phyloP scores from a whole-genome alignment of 2,113 vertebrate genomes.

The Trachemys scripta region DNA sequence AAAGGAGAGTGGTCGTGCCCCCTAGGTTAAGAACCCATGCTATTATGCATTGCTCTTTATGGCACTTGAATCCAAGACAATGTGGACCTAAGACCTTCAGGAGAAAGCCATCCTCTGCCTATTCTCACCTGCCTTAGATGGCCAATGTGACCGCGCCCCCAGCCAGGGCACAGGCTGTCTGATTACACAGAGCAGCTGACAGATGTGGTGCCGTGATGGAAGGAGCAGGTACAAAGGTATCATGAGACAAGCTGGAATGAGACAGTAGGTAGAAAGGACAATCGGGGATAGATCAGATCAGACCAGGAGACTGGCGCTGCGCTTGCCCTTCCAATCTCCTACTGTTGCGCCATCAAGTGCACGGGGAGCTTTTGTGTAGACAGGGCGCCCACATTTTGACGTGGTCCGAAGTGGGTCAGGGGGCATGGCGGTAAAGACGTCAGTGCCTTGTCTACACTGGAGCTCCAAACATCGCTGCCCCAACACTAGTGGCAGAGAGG shows the following conservation, averaged over 20 bases:
- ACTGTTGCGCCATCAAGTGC: rapidly evolving
- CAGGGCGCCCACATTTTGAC: not conserved
- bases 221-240: not conserved
- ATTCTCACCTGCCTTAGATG: not conserved
- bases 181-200: not conserved
- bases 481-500: not conserved
- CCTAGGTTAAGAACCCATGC: rapidly evolving
- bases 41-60: rapidly evolving
- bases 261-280: not conserved
- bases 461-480: not conserved
- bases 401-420: not conserved
- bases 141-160: not conserved
- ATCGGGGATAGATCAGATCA: not conserved
- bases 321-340: not conserved
- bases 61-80: not conserved
- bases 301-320: rapidly evolving
- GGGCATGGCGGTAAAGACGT: not conserved
- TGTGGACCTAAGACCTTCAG: rapidly evolving
- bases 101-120: not conserved
- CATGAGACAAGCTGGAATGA: not conserved
- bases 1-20: not conserved
- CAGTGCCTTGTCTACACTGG: rapidly evolving
- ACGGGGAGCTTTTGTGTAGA: rapidly evolving
- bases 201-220: not conserved
- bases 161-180: not conserved